Evolutionary conservation across 1,140 invertebrate species (phyloP), one percentile per base, ranked within the genome.

Genomic region (Ceratina australensis): DNA sequence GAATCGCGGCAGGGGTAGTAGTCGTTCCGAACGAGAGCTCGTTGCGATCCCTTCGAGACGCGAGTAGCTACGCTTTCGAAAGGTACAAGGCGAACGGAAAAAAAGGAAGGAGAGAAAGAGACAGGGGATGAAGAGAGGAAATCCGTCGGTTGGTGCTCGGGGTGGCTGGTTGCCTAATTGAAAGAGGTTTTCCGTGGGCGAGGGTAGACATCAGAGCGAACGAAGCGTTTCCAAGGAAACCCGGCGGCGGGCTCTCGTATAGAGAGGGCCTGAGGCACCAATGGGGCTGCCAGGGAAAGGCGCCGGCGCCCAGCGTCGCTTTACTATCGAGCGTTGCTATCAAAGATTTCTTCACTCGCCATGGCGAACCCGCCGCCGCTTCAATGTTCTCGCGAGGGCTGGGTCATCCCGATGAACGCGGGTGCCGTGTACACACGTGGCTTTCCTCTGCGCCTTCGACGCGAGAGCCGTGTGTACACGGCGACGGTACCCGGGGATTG

Each of bases 171-270:
- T 81, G 81, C 86, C 80, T 87, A 90, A 90, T 90, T 90, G 89
- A 90, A 90, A 89, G 84, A 89, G 86, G 86, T 86, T 86, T 85
- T 82, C 81, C 78, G 80, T 86, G 79, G 79, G 83, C 74, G 84
- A 87, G 86, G 87, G 83, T 87, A 83, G 86, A 89, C 86, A 88
- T 85, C 80, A 84, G 83, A 81, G 83, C 82, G 89, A 87, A 88
- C 87, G 87, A 86, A 86, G 83, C 87, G 90, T 92, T 91, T 89
- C 91, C 91, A 90, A 87, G 91, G 90, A 88, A 90, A 92, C 91
- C 83, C 78, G 81, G 79, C 87, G 85, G 85, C 82, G 83, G 84
- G 83, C 64, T 77, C 77, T 84, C 84, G 84, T 79, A 64, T 81
- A 79, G 83, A 85, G 83, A 85, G 83, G 83, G 83, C 75, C 82